Evolutionary conservation across 2,888 invertebrate genomes (phyloP), one percentile per base, ranked within the genome.

Genomic region (Latrodectus hesperus): DNA sequence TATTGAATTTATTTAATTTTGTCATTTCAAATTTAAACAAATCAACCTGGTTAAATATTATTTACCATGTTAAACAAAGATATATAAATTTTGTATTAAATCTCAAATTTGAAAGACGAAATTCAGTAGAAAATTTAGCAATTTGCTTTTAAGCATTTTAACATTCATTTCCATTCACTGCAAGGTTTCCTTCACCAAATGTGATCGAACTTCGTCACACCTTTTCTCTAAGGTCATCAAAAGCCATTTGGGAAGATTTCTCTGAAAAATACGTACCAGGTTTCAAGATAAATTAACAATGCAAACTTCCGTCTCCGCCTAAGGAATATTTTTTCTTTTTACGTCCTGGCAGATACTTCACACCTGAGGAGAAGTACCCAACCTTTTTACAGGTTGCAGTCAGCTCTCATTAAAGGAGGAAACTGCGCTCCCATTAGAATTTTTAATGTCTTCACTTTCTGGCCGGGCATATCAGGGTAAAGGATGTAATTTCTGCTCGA

Each of bases 401-500:
- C 60, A 51, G 82, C 67, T 14, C 49, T 75, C 82, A 82, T 82
- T 82, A 82, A 75, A 55, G 55, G 82, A 14, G 68, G 67, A 81
- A 75, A 75, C 75, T 68, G 75, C 14, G 82, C 51, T 49, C 67
- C 82, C 84, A 73, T 84, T 84, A 84, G 84, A 84, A 77, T 84
- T 84, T 84, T 84, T 84, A 84, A 84, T 78, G 84, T 65, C 64
- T 71, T 60, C 71, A 70, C 81, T 76, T 64, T 76, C 49, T 64
- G 53, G 51, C 52, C 64, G 17, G 52, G 52, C 68, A 76, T 83
- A 70, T 78, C 71, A 71, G 65, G 76, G 74, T 52, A 73, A 53
- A 53, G 51, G 84, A 71, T 71, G 84, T 78, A 77, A 84, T 84
- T 84, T 84, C 71, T 73, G 72, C 78, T 70, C 84, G 84, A 84